These are phyloP conservation scores for Ciona savignyi DNA, from an alignment of 23 tunicate species.

Conservation along the genomic window DNA sequence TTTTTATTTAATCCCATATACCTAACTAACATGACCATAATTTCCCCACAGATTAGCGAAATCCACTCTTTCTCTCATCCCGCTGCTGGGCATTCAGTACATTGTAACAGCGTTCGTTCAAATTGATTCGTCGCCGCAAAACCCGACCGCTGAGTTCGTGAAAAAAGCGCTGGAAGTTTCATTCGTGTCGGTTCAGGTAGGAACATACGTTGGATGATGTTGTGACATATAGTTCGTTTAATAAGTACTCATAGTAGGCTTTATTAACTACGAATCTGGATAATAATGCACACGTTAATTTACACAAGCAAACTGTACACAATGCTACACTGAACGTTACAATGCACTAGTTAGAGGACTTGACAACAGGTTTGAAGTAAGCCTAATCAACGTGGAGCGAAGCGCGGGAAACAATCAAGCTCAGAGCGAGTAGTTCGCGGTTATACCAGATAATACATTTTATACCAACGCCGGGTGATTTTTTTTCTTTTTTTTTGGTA, in stretches of 20 bases:
- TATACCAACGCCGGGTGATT: no score
- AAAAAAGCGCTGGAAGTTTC: constrained; percentile 15
- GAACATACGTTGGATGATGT: background rate
- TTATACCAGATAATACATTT: no score
- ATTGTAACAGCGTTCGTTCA: constrained; percentile 23
- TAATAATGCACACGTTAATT: no score
- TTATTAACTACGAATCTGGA: no score
- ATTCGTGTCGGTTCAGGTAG: constrained; percentile 31
- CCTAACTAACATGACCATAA: background rate
- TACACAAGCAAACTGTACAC: no score
- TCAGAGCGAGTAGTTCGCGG: no score
- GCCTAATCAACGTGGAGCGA: no score
- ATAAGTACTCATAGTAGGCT: background rate
- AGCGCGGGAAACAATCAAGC: no score
- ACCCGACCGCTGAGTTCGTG: constrained; percentile 19
- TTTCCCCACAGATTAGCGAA: constrained; percentile 53
- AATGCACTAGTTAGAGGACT: no score
- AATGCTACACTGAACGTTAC: no score
- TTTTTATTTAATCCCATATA: background rate
- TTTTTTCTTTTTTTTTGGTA: background rate
- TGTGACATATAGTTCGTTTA: background rate
- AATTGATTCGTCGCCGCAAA: background rate
- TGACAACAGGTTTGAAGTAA: no score
- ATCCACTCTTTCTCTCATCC: constrained; percentile 57
- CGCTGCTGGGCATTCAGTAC: constrained; percentile 59